Conservation (phyloP, 2,888 invertebrate genomes). For the Biston betularia region DNA sequence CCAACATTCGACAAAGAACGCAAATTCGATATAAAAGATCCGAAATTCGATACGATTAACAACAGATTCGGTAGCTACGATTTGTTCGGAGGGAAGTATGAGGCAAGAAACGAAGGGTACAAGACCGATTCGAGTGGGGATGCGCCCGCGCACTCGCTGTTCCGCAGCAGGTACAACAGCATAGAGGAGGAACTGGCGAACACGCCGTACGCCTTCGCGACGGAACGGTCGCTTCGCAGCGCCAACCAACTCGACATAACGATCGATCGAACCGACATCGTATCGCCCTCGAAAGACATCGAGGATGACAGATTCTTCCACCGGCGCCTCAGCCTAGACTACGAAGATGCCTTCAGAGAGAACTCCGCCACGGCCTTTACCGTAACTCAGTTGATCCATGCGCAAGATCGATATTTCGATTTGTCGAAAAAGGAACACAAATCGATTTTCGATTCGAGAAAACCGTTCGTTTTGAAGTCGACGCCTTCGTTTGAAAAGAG, state of each 20-base stretch:
- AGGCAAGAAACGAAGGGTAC: constrained; percentile 39
- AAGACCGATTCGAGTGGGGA: constrained; percentile 57
- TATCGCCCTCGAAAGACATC: constrained; percentile 70
- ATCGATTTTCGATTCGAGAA: constrained; percentile 8
- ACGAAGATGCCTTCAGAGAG: constrained; percentile 61
- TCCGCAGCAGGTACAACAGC: constrained; percentile 82
- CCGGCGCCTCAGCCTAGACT: constrained; percentile 56
- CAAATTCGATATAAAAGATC: constrained; percentile 36
- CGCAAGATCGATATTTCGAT: constrained; percentile 80
- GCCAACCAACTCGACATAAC: constrained; percentile 69
- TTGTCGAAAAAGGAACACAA: constrained; percentile 56
- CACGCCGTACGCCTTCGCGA: constrained; percentile 82
- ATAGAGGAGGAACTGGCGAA: constrained; percentile 82
- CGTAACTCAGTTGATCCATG: constrained; percentile 78
- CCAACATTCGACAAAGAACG: neutral
- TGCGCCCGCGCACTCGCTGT: constrained; percentile 66
- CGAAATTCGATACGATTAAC: constrained; percentile 80
- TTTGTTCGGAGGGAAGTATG: constrained; percentile 77
- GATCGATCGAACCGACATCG: constrained; percentile 59
- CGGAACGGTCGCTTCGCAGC: constrained; percentile 65
- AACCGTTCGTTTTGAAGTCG: constrained; percentile 30
- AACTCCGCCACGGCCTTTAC: constrained; percentile 67
- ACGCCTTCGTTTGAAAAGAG: constrained; percentile 43
- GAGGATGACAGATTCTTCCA: constrained; percentile 75
- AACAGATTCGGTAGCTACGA: constrained; percentile 77